phyloP scores from a whole-genome alignment of 2,113 vertebrate genomes.

The Felis catus region DNA sequence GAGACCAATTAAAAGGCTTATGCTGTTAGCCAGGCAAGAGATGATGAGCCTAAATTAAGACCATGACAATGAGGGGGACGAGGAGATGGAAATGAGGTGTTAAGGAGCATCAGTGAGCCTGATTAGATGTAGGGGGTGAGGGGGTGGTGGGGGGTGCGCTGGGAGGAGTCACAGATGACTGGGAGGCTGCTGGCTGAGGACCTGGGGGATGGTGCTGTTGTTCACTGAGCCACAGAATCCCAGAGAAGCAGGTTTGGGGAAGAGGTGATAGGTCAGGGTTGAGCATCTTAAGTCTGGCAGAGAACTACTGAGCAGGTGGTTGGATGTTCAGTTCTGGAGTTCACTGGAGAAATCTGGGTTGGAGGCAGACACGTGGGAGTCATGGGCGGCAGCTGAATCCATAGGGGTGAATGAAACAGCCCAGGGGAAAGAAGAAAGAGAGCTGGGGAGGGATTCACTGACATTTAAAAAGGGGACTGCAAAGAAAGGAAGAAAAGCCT shows the following conservation, averaged over 20 bases:
- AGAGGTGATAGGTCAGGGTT: not conserved
- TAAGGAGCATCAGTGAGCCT: constrained; percentile 62
- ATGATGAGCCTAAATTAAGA: constrained; percentile 71
- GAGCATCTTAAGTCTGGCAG: not conserved
- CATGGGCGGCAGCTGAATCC: constrained; percentile 4
- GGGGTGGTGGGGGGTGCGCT: not conserved
- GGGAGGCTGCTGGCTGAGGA: constrained; percentile 42
- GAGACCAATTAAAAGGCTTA: constrained; percentile 62
- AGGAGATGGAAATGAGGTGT: constrained; percentile 63
- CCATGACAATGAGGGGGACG: constrained; percentile 62
- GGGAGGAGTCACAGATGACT: not conserved
- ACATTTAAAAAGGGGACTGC: constrained; percentile 68
- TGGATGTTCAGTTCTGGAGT: constrained; percentile 15
- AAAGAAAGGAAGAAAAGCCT: constrained; percentile 58
- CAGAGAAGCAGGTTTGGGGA: not conserved
- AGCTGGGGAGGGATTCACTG: constrained; percentile 43
- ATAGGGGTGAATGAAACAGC: constrained; percentile 34
- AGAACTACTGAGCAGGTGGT: not conserved
- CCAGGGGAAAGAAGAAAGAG: not conserved
- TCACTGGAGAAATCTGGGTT: not conserved
- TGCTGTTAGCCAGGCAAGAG: constrained; percentile 58
- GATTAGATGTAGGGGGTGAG: constrained; percentile 64
- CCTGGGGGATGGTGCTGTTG: not conserved
- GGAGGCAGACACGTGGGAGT: constrained; percentile 20
- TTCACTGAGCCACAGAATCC: constrained; percentile 48